These are phyloP conservation scores for Creontiades dilutus DNA, from an alignment of 2,888 invertebrate species.

Conservation along the genomic window DNA sequence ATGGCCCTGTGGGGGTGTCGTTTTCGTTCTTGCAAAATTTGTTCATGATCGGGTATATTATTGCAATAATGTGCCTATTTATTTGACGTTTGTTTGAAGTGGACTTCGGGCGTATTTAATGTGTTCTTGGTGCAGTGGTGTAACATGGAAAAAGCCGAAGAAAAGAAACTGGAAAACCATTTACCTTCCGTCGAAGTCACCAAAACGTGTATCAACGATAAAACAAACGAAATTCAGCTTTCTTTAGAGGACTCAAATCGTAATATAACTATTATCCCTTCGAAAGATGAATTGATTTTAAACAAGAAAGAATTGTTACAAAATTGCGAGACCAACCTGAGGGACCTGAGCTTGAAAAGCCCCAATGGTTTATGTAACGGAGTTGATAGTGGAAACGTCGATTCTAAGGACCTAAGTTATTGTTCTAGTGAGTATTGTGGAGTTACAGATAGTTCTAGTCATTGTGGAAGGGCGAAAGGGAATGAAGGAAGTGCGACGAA, in stretches of 20 bases:
- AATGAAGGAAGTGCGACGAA: conserved; percentile 68
- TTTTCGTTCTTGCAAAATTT: conserved; percentile 64
- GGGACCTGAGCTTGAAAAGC: conserved; percentile 73
- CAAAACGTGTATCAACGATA: conserved; percentile 69
- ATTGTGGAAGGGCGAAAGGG: conserved; percentile 70
- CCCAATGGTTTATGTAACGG: conserved; percentile 74
- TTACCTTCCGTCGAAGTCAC: conserved; percentile 65
- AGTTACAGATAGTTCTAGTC: conserved; percentile 75
- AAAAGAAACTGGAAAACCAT: conserved; percentile 73
- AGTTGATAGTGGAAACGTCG: conserved; percentile 74
- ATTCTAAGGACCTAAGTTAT: conserved; percentile 65
- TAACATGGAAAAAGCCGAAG: conserved; percentile 73
- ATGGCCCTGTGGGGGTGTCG: conserved; percentile 73
- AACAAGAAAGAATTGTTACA: conserved; percentile 73
- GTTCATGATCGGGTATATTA: conserved; percentile 39
- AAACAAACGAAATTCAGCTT: conserved; percentile 70
- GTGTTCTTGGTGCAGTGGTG: conserved; percentile 64
- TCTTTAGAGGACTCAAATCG: conserved; percentile 75
- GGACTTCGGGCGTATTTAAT: conserved; percentile 55
- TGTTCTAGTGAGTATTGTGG: conserved; percentile 66
- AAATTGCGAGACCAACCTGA: conserved; percentile 71
- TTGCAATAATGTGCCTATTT: conserved; percentile 45
- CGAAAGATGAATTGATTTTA: conserved; percentile 72
- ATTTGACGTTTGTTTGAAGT: conserved; percentile 47
- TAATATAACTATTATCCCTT: conserved; percentile 74